Evolutionary conservation across 2,797 vertebrate species (phyloP), one percentile per base, ranked within the genome.

Genomic region (Malurus splendens): DNA sequence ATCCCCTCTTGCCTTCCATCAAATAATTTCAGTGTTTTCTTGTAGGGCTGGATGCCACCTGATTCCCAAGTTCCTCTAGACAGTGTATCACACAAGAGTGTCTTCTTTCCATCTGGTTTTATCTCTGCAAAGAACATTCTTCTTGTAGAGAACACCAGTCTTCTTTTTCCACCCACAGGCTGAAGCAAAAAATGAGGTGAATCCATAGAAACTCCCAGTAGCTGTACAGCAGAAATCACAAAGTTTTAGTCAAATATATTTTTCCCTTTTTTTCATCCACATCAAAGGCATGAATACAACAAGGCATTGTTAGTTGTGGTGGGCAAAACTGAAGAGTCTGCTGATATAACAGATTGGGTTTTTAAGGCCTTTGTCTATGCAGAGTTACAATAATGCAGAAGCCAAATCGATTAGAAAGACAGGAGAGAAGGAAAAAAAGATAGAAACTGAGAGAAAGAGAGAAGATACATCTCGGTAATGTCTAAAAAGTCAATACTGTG

Each of bases 331-430:
- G 93, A 95, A 97, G 96, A 95, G 96, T 97, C 97, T 97, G 96
- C 95, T 95, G 96, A 97, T 94, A 96, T 95, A 97, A 96, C 95
- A 97, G 95, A 97, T 97, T 87, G 95, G 96, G 96, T 97, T 98
- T 94, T 98, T 99, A 99, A 99, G 98, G 98, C 98, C 98, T 98
- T 98, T 98, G 97, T 98, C 97, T 97, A 98, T 97, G 97, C 96
- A 94, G 98, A 97, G 95, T 97, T 96, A 96, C 97, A 98, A 98
- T 96, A 97, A 98, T 96, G 97, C 94, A 97, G 97, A 98, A 98
- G 96, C 97, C 96, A 97, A 97, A 96, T 96, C 90, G 95, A 94
- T 93, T 93, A 91, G 89, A 96, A 97, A 96, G 96, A 94, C 85
- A 95, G 94, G 74, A 94, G 83, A 95, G 81, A 93, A 92, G 61